Percentiles rank a stretch among this genome's conserved stretches.
Conservation (phyloP, 2,888 invertebrate species). For the Hypselothyrea guttata region DNA sequence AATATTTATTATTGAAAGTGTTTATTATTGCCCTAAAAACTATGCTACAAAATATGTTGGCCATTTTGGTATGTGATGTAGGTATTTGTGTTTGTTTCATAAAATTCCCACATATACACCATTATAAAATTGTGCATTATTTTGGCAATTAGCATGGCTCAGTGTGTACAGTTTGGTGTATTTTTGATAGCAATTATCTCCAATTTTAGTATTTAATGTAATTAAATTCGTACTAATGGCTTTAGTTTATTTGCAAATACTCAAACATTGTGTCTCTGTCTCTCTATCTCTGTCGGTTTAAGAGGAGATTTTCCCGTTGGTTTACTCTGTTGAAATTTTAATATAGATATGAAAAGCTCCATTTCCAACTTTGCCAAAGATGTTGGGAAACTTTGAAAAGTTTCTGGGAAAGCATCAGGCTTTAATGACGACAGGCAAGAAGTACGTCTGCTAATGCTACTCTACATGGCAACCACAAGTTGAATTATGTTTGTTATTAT, state of each 20-base stretch:
- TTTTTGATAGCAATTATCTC: conserved; percentile 1
- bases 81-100: too few relatives aligned
- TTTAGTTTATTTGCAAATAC: conserved; percentile 1
- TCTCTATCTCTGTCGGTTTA: too few relatives aligned
- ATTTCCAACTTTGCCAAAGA: conserved; percentile 11
- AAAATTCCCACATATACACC: too few relatives aligned
- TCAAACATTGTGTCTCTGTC: background rate
- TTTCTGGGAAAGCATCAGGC: conserved; percentile 29
- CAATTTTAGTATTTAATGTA: background rate
- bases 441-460: background rate
- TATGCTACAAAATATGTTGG: background rate
- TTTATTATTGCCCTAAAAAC: background rate
- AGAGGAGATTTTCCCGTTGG: background rate
- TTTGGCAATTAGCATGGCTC: too few relatives aligned
- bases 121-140: too few relatives aligned
- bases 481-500: conserved; percentile 39
- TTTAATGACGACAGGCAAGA: conserved; percentile 43
- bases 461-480: conserved; percentile 36
- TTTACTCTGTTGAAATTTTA: conserved; percentile 15
- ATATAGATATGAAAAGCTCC: conserved; percentile 7
- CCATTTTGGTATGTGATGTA: too few relatives aligned
- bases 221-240: background rate
- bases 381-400: conserved; percentile 17
- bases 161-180: too few relatives aligned
- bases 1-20: too few relatives aligned